phyloP scores from a whole-genome alignment of 2,113 vertebrate species.

The Helogale parvula region DNA sequence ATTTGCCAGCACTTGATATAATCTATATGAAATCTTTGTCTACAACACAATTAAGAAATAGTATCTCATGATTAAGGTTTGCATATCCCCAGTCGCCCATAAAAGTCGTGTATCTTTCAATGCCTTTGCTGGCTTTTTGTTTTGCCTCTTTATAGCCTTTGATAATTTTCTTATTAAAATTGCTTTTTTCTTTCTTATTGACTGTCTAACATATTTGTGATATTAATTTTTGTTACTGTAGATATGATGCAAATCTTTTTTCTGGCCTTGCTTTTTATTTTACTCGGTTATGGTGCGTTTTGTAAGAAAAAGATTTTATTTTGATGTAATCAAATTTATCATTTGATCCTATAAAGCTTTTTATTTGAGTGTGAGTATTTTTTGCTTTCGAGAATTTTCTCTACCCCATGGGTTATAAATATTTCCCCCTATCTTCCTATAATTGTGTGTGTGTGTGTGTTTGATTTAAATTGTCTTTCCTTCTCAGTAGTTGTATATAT shows the following conservation, averaged over 20 bases:
- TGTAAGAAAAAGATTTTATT: background rate
- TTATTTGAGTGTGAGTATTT: background rate
- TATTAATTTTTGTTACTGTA: background rate
- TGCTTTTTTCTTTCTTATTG: background rate
- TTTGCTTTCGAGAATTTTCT: background rate
- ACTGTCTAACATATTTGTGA: background rate
- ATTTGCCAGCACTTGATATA: background rate
- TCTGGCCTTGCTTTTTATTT: background rate
- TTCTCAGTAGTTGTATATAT: background rate
- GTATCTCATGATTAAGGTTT: conserved; percentile 22
- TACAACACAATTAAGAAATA: background rate
- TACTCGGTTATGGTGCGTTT: background rate
- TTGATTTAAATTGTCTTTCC: background rate
- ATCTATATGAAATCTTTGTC: background rate
- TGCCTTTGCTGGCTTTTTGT: background rate
- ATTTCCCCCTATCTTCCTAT: background rate
- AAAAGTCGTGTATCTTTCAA: background rate
- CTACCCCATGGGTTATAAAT: background rate
- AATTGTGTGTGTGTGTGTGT: background rate
- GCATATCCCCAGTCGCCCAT: background rate
- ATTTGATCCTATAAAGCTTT: background rate
- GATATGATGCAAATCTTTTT: background rate
- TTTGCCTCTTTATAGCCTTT: background rate
- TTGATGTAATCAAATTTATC: background rate
- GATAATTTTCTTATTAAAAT: background rate